Evolutionary conservation across 2,113 vertebrate species (phyloP).

Genomic region (Orycteropus afer): DNA sequence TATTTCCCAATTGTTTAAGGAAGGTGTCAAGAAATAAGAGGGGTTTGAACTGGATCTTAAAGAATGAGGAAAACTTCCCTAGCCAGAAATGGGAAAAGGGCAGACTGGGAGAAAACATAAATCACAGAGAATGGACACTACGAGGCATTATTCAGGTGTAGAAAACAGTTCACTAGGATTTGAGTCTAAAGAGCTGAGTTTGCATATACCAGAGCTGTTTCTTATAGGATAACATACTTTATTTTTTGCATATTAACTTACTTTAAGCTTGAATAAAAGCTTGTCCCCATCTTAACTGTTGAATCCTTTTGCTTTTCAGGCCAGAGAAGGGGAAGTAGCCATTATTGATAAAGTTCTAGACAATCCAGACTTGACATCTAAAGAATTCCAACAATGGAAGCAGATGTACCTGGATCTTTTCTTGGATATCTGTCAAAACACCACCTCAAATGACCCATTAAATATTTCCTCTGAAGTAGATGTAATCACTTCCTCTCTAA

Average conservation of each 20-base stretch:
- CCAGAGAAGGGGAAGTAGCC: constrained; percentile 98
- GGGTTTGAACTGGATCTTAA: constrained; percentile 24
- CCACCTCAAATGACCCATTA: constrained; percentile 83
- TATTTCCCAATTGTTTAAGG: background rate
- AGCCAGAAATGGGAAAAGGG: background rate
- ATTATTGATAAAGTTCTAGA: constrained; percentile 97
- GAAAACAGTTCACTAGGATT: background rate
- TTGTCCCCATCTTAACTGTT: constrained; percentile 49
- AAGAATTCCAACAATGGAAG: constrained; percentile 99
- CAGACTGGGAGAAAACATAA: background rate
- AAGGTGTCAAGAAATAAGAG: constrained; percentile 34
- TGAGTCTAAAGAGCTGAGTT: background rate
- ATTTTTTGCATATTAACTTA: constrained; percentile 30
- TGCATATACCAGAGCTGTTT: background rate
- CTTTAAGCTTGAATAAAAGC: constrained; percentile 21
- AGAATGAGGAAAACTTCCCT: constrained; percentile 37
- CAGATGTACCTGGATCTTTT: constrained; percentile 96
- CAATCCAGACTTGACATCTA: constrained; percentile 95
- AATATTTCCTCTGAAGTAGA: constrained; percentile 88
- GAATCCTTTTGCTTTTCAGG: constrained; percentile 90
- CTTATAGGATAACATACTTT: background rate
- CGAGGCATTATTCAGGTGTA: background rate
- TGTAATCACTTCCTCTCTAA: constrained; percentile 91
- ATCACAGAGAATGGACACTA: background rate
- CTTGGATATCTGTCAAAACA: constrained; percentile 89